Percentiles rank a stretch among this genome's conserved stretches.
Evolutionary conservation across 2,888 invertebrate species (phyloP).

Genomic region (Epistrophe grossulariae): DNA sequence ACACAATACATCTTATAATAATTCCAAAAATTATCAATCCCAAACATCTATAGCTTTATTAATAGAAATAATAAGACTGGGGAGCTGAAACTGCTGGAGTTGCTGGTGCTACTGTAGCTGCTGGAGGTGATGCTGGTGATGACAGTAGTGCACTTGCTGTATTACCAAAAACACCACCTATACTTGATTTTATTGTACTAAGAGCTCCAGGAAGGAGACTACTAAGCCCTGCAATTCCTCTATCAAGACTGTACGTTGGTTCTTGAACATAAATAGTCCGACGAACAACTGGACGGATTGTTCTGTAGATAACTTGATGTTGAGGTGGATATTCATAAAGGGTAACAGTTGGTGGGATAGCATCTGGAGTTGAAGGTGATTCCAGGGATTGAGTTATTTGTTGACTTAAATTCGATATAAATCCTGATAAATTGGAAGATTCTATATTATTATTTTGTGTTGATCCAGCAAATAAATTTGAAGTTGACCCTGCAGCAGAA

Average conservation of each 20-base stretch:
- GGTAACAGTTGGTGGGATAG: background rate
- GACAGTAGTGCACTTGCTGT: background rate
- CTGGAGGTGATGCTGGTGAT: background rate
- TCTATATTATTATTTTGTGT: background rate
- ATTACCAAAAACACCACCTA: background rate
- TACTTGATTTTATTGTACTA: background rate
- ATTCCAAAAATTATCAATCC: too few relatives aligned
- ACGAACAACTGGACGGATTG: conserved; percentile 26
- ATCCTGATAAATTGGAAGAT: background rate
- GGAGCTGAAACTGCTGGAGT: background rate
- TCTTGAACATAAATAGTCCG: background rate
- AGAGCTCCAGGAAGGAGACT: background rate
- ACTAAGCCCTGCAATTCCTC: background rate
- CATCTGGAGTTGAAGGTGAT: background rate
- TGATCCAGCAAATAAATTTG: background rate
- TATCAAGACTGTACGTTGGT: background rate
- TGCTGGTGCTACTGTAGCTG: background rate
- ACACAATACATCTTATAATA: too few relatives aligned
- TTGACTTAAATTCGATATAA: background rate
- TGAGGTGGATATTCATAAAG: background rate
- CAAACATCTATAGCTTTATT: background rate
- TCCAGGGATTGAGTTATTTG: background rate
- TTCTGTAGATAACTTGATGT: conserved; percentile 1
- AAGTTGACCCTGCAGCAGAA: background rate
- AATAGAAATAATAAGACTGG: background rate